Base-by-base conservation (phyloP, 2,113 vertebrate genomes). In the Taxidea taxus region DNA sequence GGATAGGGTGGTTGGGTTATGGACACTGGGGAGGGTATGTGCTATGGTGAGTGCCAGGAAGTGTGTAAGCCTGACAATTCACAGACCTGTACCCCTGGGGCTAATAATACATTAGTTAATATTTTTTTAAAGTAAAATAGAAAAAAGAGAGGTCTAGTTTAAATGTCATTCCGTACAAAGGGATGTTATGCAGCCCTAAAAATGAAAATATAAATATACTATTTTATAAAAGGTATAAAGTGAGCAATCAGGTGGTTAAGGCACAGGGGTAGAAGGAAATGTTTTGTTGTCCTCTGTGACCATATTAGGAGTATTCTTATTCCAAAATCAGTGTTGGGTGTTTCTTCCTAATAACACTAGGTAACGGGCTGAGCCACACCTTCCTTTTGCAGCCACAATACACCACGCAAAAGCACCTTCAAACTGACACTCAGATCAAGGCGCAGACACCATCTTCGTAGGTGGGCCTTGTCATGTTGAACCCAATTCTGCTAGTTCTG, bases 131-230 rank as follows among this genome's bases (percentile, higher is more conserved):
- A 54, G 51, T 54, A 54, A 54, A 54, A 54, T 54, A 54, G 51
- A 54, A 54, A 56, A 56, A 37, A 82, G 14, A 64, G 54, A 87
- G 4, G 14, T 58, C 56, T 88, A 27, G 91, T 72, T 75, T 88
- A 93, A 75, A 93, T 39, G 21, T n/a, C 81, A 94, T 84, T 81
- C n/a, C 18, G 23, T 31, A 64, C 0, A 58, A 77, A 91, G 39
- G 34, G 90, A 94, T 25, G 72, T 2, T 72, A 92, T 18, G 37
- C 23, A 80, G 56, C 49, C 49, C 49, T 72, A 15, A 90, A 91
- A 87, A 42, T 56, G 16, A 91, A 42, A 58, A 20, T 23, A 51
- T 27, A 68, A 82, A 16, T 56, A 37, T 37, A n/a, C 37, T 25
- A 18, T 49, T 64, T 64, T 44, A 3, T 58, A 68, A 44, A 92